Base-by-base conservation (phyloP, 2,113 vertebrate genomes). In the Crotalus horridus region DNA sequence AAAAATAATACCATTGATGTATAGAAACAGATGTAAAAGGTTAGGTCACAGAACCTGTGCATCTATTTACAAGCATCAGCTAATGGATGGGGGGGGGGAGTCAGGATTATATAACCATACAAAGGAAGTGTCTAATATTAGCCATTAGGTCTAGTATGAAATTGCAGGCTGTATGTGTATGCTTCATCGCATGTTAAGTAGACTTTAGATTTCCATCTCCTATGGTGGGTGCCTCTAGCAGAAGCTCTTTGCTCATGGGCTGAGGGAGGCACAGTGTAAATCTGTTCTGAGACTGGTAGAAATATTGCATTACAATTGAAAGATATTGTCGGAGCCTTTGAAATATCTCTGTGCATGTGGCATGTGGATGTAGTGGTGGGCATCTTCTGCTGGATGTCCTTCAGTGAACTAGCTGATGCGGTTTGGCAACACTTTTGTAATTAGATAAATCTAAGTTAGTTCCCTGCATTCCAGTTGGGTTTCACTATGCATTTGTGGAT, bases 21-120 rank as follows among this genome's bases (percentile, higher is more conserved):
- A 11, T 54, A 21, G 87, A 91, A 90, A 89, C 95, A 95, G 94
- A 93, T 95, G 95, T 74, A 74, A 91, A 88, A 90, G 74, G 92
- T 95, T 92, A 86, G 89, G 89, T 91, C 85, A 91, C 24, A 56
- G 93, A 91, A 95, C 94, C 94, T 90, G 90, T 74, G 92, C 94
- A 94, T 93, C 94, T 95, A 93, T 23, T 94, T 92, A 58, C 87
- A 93, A 54, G 92, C 95, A 51, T 91, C 94, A 92, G 94, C 85
- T 89, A 64, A 89, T 59, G 54, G 26, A 21, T 51, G 48, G 48
- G 24, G 10, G 43, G 43, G 29, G 64, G 54, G 91, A 92, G 94
- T 91, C 89, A 90, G 94, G 81, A 87, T 93, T 91, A 90, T 85
- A 89, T 55, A 91, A 89, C 91, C 58, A 87, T 58, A 48, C 26